Conservation (phyloP, 2,113 vertebrate genomes). For the Sus scrofa region DNA sequence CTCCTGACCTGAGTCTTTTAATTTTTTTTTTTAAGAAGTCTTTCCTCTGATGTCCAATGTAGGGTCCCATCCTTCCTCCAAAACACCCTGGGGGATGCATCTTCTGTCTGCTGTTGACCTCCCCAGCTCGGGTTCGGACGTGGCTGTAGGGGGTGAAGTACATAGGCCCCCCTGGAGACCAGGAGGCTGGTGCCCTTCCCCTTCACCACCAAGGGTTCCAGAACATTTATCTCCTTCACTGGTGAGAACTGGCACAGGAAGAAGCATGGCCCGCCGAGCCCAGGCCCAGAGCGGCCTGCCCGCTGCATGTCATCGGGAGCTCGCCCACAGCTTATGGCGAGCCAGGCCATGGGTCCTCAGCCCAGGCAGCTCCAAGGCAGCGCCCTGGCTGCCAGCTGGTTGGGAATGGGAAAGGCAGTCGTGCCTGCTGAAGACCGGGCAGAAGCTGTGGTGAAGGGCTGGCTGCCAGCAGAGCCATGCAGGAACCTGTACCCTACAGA, state of each 20-base stretch:
- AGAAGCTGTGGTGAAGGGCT: neutral
- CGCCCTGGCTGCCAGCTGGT: neutral
- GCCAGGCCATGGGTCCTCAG: neutral
- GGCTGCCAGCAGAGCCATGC: neutral
- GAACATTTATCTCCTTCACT: neutral
- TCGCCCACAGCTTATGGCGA: neutral
- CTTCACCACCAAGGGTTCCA: neutral
- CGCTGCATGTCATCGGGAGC: accelerated
- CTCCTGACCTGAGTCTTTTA: slow-evolving; percentile 25
- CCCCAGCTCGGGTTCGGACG: neutral
- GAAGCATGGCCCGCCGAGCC: neutral
- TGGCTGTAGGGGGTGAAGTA: neutral
- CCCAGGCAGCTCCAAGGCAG: neutral
- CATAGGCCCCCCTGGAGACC: neutral
- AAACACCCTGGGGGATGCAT: neutral
- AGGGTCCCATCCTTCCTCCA: neutral
- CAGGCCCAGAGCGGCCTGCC: neutral
- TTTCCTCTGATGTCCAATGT: neutral
- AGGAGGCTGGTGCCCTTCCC: neutral
- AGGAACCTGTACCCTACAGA: neutral
- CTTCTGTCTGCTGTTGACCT: neutral
- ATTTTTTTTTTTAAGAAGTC: neutral
- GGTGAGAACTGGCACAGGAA: neutral
- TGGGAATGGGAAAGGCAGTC: neutral
- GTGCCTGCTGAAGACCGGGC: neutral